Evolutionary conservation across 1,140 invertebrate species (phyloP), one percentile per base, ranked within the genome.

Genomic region (Lepidostoma basale): DNA sequence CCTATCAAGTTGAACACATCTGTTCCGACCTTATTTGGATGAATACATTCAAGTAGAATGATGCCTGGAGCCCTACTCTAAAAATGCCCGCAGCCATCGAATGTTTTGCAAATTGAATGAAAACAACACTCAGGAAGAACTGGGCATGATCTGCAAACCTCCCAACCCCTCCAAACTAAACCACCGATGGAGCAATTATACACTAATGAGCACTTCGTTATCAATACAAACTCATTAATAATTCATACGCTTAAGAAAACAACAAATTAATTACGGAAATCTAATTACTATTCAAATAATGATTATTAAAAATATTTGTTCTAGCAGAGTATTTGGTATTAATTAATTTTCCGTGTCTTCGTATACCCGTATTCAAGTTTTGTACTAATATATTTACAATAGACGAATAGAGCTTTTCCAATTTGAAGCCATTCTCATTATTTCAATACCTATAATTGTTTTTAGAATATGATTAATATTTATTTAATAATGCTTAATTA

Each of bases 81-180:
- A 14, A 45, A 12, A 39, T 9, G 14, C 49, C 47, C 6, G 22
- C 36, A 28, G 52, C 49, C 25, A 36, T 67, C 40, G 33, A 56
- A 26, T 45, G 47, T 68, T 63, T 62, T 36, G 40, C 39, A 69
- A 69, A 69, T 69, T 64, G 54, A 69, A 69, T 69, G 68, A 69
- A 69, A 69, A 69, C 68, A 69, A 45, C 36, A 42, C 58, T 62
- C 39, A 62, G 14, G 28, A 28, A 56, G 25, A 56, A 30, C 52
- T 22, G n/a, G n/a, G n/a, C n/a, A n/a, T 23, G n/a, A 10, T 22
- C 2, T 6, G 3, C 16, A 14, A 9, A 18, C 42, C 18, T 45
- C 42, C 44, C 23, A n/a, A n/a, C 20, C 4, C 44, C 20, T 49
- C 45, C 23, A 6, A 10, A 18, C n/a, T n/a, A n/a, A n/a, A n/a